Evolutionary conservation across 2,888 invertebrate genomes (phyloP), one percentile per base, ranked within the genome.

Genomic region (Strigamia maritima): DNA sequence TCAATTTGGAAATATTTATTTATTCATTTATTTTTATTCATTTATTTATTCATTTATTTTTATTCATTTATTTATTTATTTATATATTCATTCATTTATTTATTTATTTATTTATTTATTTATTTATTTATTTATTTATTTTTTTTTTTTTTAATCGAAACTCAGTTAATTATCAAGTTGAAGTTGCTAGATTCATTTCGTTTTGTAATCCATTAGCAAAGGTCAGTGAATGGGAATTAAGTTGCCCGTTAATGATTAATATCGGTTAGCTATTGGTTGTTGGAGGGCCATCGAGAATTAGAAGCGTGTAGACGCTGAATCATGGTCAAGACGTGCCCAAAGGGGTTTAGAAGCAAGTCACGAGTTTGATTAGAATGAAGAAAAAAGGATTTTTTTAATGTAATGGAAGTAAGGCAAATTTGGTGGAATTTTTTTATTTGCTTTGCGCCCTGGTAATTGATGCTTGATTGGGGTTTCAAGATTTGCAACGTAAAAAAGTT

Each of bases 241-340:
- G 70, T n/a, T 70, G 24, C 70, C 70, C 26, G 70, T 28, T 70
- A 70, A 70, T 70, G 70, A 70, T 28, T 70, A 70, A 24, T 70
- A n/a, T 70, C 70, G 70, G 70, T 26, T 70, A 26, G 70, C 70
- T 70, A 70, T 70, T 70, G 70, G 70, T 70, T 70, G 70, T 28
- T 70, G 24, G 70, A 70, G 28, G 28, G 14, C 70, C 70, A 26
- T 70, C 70, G 70, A 70, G 70, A 70, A 70, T 70, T 26, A 28
- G 70, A 28, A 70, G 28, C 26, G 28, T 54, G 70, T 12, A 26
- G 70, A 70, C n/a, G 70, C 70, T 70, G 70, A 70, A 70, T 70
- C 70, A 70, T 70, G 70, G 70, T 70, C 70, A 70, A 28, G 26
- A 70, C 70, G 24, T 28, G 54, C 54, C 54, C 54, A 54, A 54